Conservation (phyloP, 1,140 invertebrate species). For the Steinernema khuongi region DNA sequence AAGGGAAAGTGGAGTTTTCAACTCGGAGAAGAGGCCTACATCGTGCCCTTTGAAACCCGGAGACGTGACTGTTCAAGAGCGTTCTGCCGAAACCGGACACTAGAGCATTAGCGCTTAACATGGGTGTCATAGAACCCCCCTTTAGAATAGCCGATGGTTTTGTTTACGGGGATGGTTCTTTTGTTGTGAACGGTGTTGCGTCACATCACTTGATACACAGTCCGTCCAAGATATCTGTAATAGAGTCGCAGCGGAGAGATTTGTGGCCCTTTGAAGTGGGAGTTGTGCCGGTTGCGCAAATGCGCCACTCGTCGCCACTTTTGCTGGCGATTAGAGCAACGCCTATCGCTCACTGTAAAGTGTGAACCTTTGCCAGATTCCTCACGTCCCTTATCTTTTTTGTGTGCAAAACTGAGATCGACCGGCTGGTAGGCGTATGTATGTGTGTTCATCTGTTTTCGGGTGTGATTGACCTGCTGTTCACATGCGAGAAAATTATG, state of each 20-base stretch:
- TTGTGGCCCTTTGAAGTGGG: slow-evolving; percentile 15
- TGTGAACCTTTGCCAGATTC: too few relatives aligned
- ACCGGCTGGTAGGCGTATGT: background rate
- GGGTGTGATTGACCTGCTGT: background rate
- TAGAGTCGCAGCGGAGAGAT: background rate
- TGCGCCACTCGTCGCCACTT: background rate
- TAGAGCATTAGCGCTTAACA: too few relatives aligned
- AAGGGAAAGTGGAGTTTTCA: too few relatives aligned
- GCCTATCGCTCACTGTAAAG: too few relatives aligned
- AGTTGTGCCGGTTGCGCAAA: slow-evolving; percentile 5
- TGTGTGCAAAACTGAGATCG: background rate
- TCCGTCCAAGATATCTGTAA: background rate
- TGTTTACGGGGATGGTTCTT: background rate
- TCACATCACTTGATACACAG: background rate
- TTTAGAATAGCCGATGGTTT: background rate
- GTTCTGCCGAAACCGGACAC: background rate
- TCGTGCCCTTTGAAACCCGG: too few relatives aligned
- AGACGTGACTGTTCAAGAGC: background rate
- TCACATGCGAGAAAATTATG: background rate
- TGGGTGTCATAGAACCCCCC: background rate
- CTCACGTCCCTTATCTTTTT: too few relatives aligned
- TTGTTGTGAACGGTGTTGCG: background rate
- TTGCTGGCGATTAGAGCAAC: too few relatives aligned
- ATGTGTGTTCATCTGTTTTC: background rate
- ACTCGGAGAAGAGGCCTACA: too few relatives aligned